These are phyloP conservation scores for Mallotus villosus DNA, from an alignment of 2,797 vertebrate species.

Conservation along the genomic window DNA sequence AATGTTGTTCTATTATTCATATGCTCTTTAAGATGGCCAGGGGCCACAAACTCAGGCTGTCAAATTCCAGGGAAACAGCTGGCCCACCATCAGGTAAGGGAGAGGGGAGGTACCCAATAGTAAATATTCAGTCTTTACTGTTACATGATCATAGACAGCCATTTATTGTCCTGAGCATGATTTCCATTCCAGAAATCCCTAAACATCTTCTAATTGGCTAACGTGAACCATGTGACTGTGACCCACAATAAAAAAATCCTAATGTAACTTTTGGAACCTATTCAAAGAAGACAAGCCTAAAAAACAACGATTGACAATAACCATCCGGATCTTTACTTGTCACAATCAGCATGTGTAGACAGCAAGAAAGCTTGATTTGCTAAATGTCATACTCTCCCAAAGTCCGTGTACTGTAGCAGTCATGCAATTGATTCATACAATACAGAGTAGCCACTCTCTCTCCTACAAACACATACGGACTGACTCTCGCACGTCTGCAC, in stretches of 20 bases:
- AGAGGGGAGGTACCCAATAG: no score
- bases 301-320: slow-evolving; percentile 37
- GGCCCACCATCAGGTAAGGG: slow-evolving; percentile 15
- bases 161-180: no score
- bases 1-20: slow-evolving; percentile 45
- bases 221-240: no score
- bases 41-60: slow-evolving; percentile 43
- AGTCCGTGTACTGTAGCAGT: slow-evolving; percentile 9
- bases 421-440: slow-evolving; percentile 24
- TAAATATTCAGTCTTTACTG: no score
- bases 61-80: slow-evolving; percentile 41
- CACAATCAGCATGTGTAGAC: slow-evolving; percentile 13
- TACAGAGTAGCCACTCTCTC: slow-evolving; percentile 11
- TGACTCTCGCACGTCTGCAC: background rate
- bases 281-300: slow-evolving; percentile 21
- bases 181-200: no score
- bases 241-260: slow-evolving; percentile 4
- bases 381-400: slow-evolving; percentile 40
- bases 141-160: no score
- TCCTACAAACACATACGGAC: slow-evolving; percentile 3
- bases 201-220: no score
- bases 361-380: slow-evolving; percentile 18
- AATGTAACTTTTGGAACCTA: slow-evolving; percentile 36
- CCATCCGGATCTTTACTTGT: slow-evolving; percentile 21
- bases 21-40: slow-evolving; percentile 31